Conservation (phyloP, 2,888 invertebrate species). For the Drosophila quinaria region DNA sequence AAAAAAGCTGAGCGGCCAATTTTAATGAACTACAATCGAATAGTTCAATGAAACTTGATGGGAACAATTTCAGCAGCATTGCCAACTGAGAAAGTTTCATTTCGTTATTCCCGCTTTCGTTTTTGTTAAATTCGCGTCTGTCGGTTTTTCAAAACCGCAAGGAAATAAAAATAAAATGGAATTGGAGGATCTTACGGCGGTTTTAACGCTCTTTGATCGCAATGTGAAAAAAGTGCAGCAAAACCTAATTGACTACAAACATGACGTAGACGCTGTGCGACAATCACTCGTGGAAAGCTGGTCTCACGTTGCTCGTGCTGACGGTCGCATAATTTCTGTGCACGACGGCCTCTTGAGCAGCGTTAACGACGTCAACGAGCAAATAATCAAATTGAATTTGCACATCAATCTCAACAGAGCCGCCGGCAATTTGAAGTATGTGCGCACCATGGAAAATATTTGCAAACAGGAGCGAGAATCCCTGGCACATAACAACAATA, state of each 20-base stretch:
- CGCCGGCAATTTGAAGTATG: not conserved
- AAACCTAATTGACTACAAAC: conserved; percentile 43
- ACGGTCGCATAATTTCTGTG: conserved; percentile 32
- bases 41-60: no score
- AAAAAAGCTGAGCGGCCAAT: no score
- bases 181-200: conserved; percentile 37
- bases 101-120: no score
- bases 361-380: conserved; percentile 52
- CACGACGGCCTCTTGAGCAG: conserved; percentile 53
- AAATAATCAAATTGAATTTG: conserved; percentile 55
- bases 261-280: conserved; percentile 21
- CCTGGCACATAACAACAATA: not conserved
- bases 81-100: no score
- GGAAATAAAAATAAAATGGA: conserved; percentile 13
- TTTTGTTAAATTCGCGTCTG: not conserved
- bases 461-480: not conserved
- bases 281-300: conserved; percentile 36
- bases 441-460: not conserved
- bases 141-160: not conserved
- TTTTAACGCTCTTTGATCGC: conserved; percentile 40
- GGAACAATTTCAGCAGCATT: no score
- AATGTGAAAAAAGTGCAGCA: conserved; percentile 49
- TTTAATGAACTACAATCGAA: no score
- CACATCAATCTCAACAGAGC: conserved; percentile 48
- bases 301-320: conserved; percentile 17